Base-by-base conservation (phyloP, 2,888 invertebrate genomes). In the Hydropsyche betteni region DNA sequence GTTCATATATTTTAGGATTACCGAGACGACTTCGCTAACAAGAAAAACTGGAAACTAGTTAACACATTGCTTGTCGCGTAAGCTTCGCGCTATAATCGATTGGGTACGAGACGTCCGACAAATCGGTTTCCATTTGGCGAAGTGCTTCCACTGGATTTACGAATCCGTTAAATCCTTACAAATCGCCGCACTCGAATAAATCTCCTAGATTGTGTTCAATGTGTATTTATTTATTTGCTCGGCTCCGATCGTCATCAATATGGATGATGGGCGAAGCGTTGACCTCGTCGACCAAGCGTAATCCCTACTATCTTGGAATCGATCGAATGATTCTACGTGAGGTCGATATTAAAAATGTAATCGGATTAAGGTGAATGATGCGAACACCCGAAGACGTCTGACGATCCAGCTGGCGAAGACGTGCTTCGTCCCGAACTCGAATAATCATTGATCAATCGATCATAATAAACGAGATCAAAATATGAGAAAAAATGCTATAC, bases 21-120 rank as follows among this genome's bases (percentile, higher is more conserved):
- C 8, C 12, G n/a, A 24, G 64, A 64, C 64, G 34, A 33, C 64
- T 34, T 64, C 34, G 34, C 36, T 36, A 36, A 64, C 64, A n/a
- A 64, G 64, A 64, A 64, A 64, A 64, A 64, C 64, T 64, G 64
- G 64, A 64, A 64, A 64, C 64, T 64, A 36, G 64, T 64, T 64
- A 64, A 64, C 24, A 64, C 64, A 64, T 24, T 10, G 16, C 24
- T 64, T 12, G 10, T 8, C 64, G 36, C 64, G n/a, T 33, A 64
- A 64, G 14, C 14, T 58, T 58, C 58, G 16, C 58, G 44, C 58
- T 14, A 58, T 64, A 64, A 64, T 36, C 64, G 64, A 64, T 64
- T 64, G 36, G 33, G 16, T 24, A 8, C 58, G 16, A 58, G 58
- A 58, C 58, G 58, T 58, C 24, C 4, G 24, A 58, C 24, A 58